A percentile compares a stretch with the other conserved stretches of the same genome.
phyloP scores from a whole-genome alignment of 2,888 invertebrate species.

The Carabus problematicus region DNA sequence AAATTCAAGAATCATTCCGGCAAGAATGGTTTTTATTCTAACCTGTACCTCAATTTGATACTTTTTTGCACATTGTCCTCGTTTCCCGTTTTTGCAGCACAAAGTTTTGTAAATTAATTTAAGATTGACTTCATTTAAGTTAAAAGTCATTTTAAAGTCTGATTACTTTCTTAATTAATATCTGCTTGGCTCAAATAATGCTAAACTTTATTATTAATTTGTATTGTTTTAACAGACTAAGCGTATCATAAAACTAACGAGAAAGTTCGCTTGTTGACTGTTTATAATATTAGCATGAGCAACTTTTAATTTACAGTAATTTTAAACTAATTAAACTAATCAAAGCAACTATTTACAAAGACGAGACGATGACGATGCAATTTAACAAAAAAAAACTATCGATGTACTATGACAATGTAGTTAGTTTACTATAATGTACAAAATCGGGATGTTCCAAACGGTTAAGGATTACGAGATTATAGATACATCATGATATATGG shows the following conservation, averaged over 20 bases:
- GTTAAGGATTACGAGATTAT: too few species aligned
- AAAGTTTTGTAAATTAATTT: slow-evolving; percentile 42
- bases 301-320: too few species aligned
- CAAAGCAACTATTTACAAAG: too few species aligned
- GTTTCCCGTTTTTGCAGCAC: slow-evolving; percentile 9
- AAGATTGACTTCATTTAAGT: slow-evolving; percentile 35
- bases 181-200: slow-evolving; percentile 30
- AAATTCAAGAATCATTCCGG: not conserved
- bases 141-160: slow-evolving; percentile 40
- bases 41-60: too few species aligned
- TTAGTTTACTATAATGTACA: too few species aligned
- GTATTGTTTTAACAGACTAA: slow-evolving; percentile 29
- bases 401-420: too few species aligned
- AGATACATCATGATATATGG: too few species aligned
- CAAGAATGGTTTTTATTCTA: too few species aligned
- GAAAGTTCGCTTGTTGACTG: not conserved
- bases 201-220: slow-evolving; percentile 42
- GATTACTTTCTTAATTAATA: slow-evolving; percentile 42
- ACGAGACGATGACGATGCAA: too few species aligned
- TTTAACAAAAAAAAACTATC: too few species aligned
- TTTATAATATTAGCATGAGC: not conserved
- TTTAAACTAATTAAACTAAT: too few species aligned
- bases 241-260: not conserved
- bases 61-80: not conserved
- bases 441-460: too few species aligned